Percentiles rank a stretch among this genome's conserved stretches.
Conservation (phyloP, 2,888 invertebrate genomes). For the Pycnomerus fuliginosus region DNA sequence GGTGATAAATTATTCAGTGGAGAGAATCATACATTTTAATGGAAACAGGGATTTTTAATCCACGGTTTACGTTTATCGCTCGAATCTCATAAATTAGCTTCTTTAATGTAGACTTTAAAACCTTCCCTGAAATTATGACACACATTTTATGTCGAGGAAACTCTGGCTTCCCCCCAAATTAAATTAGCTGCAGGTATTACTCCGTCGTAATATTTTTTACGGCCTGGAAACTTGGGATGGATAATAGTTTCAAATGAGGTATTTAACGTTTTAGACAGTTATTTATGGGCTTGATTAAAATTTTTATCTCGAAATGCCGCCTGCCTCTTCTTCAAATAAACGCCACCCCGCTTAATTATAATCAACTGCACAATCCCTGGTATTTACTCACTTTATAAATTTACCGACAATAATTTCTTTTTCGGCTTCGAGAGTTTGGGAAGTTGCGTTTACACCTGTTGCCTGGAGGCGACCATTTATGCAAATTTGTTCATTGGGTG, state of each 20-base stretch:
- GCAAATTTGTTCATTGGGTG: too few species aligned
- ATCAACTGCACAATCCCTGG: not conserved
- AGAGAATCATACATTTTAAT: conserved; percentile 21
- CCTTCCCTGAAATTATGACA: conserved; percentile 28
- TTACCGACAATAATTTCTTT: too few species aligned
- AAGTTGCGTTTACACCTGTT: too few species aligned
- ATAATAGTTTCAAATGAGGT: conserved; percentile 30
- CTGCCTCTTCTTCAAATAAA: not conserved
- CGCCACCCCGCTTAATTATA: conserved; percentile 2
- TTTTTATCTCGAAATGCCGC: conserved; percentile 11
- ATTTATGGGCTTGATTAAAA: conserved; percentile 21
- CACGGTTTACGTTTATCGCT: conserved; percentile 29
- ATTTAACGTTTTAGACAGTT: conserved; percentile 22
- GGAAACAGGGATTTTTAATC: conserved; percentile 27
- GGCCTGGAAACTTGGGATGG: conserved; percentile 23
- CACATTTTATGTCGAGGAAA: conserved; percentile 29
- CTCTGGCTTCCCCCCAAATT: conserved; percentile 34
- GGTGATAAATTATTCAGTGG: conserved; percentile 5
- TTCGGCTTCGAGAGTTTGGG: too few species aligned
- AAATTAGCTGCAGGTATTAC: conserved; percentile 37
- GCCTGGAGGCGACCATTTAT: too few species aligned
- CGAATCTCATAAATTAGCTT: conserved; percentile 28
- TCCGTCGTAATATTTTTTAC: conserved; percentile 39
- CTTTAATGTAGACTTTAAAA: conserved; percentile 26
- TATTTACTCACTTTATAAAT: not conserved